phyloP scores from a whole-genome alignment of 2,113 vertebrate species.

The Synchiropus splendidus region DNA sequence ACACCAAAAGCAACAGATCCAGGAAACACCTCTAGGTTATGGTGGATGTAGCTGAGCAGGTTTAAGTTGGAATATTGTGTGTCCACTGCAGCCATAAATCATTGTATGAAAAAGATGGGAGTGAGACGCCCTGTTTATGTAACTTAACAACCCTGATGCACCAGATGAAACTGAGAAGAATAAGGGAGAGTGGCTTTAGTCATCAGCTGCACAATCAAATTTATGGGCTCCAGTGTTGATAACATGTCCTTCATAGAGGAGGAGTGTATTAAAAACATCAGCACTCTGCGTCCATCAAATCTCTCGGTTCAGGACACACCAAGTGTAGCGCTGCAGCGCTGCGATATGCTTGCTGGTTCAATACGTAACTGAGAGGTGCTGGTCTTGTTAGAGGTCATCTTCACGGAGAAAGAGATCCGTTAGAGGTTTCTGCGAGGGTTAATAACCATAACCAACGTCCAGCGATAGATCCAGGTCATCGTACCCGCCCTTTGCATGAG shows the following conservation, averaged over 20 bases:
- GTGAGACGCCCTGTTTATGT: too few species aligned
- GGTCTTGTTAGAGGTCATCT: constrained; percentile 4
- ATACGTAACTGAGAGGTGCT: not conserved
- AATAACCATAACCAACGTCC: constrained; percentile 16
- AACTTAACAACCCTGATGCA: too few species aligned
- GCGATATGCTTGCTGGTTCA: not conserved
- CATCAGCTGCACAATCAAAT: constrained; percentile 16
- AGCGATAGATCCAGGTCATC: constrained; percentile 1
- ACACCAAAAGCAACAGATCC: too few species aligned
- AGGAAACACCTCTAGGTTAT: too few species aligned
- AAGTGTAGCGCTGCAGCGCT: constrained; percentile 5
- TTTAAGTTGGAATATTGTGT: too few species aligned
- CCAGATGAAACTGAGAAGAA: too few species aligned
- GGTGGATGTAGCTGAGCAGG: too few species aligned
- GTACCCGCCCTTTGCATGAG: constrained; percentile 21
- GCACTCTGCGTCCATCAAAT: constrained; percentile 25
- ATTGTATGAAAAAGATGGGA: too few species aligned
- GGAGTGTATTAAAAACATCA: constrained; percentile 30
- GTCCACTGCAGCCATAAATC: too few species aligned
- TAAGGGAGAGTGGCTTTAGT: too few species aligned
- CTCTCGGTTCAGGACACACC: constrained; percentile 10
- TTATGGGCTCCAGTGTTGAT: constrained; percentile 9
- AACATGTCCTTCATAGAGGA: constrained; percentile 29
- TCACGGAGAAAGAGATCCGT: not conserved
- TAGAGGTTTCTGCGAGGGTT: constrained; percentile 6